A percentile compares a stretch with the other conserved stretches of the same genome.
phyloP scores from a whole-genome alignment of 2,888 invertebrate genomes.

The Polymixis lichenea region DNA sequence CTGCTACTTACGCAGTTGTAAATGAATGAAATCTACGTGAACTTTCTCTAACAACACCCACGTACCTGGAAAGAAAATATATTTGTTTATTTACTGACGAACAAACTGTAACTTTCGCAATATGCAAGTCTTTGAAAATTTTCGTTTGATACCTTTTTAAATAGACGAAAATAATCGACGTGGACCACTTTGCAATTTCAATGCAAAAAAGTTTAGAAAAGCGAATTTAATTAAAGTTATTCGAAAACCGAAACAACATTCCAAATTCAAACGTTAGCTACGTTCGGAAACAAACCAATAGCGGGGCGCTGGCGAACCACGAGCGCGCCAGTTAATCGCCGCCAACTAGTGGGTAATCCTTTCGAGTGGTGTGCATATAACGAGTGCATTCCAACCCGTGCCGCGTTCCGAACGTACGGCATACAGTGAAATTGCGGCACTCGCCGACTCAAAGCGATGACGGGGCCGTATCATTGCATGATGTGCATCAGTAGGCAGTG shows the following conservation, averaged over 20 bases:
- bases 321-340: constrained; percentile 85
- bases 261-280: constrained; percentile 77
- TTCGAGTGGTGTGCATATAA: constrained; percentile 87
- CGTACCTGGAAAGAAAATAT: constrained; percentile 84
- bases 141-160: not conserved
- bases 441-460: constrained; percentile 84
- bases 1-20: constrained; percentile 85
- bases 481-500: constrained; percentile 75
- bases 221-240: constrained; percentile 75
- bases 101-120: constrained; percentile 16
- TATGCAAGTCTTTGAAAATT: not conserved
- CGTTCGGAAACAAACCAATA: constrained; percentile 83
- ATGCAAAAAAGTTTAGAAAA: constrained; percentile 52
- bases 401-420: constrained; percentile 74
- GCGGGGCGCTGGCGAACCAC: constrained; percentile 79
- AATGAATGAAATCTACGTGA: constrained; percentile 82
- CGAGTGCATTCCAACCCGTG: constrained; percentile 82
- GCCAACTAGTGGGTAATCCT: constrained; percentile 88
- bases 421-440: constrained; percentile 83
- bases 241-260: constrained; percentile 73
- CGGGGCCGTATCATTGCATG: constrained; percentile 83
- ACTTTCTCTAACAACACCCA: constrained; percentile 85
- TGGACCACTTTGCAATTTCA: constrained; percentile 33
- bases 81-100: constrained; percentile 54
- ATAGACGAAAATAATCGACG: constrained; percentile 19